Evolutionary conservation across 2,888 invertebrate genomes (phyloP).

Genomic region (Drosophila parthenogenetica): DNA sequence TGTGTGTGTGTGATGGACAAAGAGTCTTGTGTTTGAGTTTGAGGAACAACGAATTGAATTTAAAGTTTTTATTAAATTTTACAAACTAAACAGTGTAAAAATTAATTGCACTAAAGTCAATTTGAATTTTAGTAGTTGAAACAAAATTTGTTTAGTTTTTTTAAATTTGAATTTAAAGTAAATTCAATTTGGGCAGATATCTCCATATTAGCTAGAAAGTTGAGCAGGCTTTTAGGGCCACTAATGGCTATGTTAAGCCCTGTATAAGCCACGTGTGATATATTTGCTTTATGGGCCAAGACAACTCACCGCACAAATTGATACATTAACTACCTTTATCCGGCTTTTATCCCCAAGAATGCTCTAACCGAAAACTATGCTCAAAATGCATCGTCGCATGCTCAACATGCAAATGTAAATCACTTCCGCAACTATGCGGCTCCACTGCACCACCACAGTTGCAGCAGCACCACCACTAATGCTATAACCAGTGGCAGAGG

Average conservation of each 20-base stretch:
- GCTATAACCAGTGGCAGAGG: neutral
- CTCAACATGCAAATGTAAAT: slow-evolving; percentile 76
- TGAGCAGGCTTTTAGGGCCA: slow-evolving; percentile 8
- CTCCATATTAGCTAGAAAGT: neutral
- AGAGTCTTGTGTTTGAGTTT: neutral
- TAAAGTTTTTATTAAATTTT: slow-evolving; percentile 25
- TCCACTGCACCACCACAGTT: slow-evolving; percentile 35
- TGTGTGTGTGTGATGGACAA: slow-evolving; percentile 32
- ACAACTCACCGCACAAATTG: slow-evolving; percentile 61
- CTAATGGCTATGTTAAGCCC: slow-evolving; percentile 41
- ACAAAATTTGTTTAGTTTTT: neutral
- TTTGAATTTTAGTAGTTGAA: neutral
- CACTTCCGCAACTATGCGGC: slow-evolving; percentile 73
- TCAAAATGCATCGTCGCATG: slow-evolving; percentile 72
- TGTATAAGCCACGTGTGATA: slow-evolving; percentile 47
- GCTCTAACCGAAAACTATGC: slow-evolving; percentile 68
- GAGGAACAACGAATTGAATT: neutral
- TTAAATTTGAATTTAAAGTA: too few species aligned
- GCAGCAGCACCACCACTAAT: neutral
- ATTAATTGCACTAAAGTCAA: slow-evolving; percentile 32
- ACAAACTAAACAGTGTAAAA: slow-evolving; percentile 9
- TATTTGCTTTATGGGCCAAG: slow-evolving; percentile 29
- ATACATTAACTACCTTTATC: slow-evolving; percentile 79
- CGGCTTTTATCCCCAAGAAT: slow-evolving; percentile 74
- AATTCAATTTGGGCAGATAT: too few species aligned